A percentile compares a stretch with the other conserved stretches of the same genome.
These are phyloP conservation scores for Sminthurides bifidus DNA, from an alignment of 1,140 invertebrate genomes.

Conservation along the genomic window DNA sequence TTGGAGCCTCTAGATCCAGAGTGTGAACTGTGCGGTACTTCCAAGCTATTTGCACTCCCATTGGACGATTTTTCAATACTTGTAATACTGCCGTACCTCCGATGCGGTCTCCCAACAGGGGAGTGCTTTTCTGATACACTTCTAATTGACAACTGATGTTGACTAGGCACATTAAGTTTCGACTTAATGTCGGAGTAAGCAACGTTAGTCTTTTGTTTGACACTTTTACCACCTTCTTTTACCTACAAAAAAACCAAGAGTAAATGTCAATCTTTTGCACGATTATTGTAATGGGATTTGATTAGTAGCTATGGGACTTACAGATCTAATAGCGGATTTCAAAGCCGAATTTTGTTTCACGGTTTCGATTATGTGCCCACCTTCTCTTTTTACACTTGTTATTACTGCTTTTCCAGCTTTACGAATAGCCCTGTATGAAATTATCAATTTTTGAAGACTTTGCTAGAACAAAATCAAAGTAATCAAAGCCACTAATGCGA, in stretches of 20 bases:
- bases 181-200: constrained; percentile 27
- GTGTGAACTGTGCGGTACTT: background rate
- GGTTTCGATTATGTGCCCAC: constrained; percentile 31
- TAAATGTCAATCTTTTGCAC: constrained; percentile 13
- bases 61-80: background rate
- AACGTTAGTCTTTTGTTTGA: constrained; percentile 35
- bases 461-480: constrained; percentile 7
- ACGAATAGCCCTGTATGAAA: constrained; percentile 33
- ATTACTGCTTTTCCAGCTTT: constrained; percentile 31
- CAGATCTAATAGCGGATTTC: constrained; percentile 66
- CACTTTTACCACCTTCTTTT: constrained; percentile 60
- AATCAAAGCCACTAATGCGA: constrained; percentile 6
- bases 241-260: constrained; percentile 41
- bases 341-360: constrained; percentile 68
- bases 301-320: constrained; percentile 40
- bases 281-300: constrained; percentile 12
- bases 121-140: too few relatives aligned
- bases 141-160: constrained; percentile 3
- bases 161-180: constrained; percentile 25
- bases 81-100: constrained; percentile 3
- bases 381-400: constrained; percentile 29
- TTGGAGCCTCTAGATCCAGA: constrained; percentile 4
- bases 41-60: background rate
- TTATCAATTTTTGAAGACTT: constrained; percentile 20
- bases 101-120: too few relatives aligned